These are phyloP conservation scores for Pteruthius melanotis DNA, from an alignment of 2,113 vertebrate genomes.

Conservation along the genomic window DNA sequence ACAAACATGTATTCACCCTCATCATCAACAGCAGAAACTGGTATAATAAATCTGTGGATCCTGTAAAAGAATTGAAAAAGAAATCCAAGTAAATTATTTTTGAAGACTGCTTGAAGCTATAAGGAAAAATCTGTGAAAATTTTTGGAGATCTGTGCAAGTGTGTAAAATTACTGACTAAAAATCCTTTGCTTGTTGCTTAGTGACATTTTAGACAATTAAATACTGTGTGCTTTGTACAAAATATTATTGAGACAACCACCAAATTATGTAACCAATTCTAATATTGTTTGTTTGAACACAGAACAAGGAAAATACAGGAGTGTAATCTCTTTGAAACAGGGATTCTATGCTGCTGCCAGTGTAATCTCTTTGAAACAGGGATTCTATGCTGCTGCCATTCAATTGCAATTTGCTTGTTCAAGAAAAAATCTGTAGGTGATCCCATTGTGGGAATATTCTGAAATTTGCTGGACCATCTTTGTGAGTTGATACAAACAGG, in stretches of 20 bases:
- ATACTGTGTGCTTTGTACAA: not conserved
- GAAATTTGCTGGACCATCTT: not conserved
- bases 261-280: not conserved
- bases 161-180: not conserved
- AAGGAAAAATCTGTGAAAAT: not conserved
- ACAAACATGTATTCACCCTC: slow-evolving; percentile 93
- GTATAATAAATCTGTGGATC: slow-evolving; percentile 87
- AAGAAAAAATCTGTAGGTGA: not conserved
- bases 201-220: not conserved
- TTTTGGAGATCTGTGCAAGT: not conserved
- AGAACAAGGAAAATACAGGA: not conserved
- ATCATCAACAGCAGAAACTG: slow-evolving; percentile 80
- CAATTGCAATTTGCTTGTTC: not conserved
- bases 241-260: not conserved
- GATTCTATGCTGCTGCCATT: not conserved
- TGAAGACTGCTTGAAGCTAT: not conserved
- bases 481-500: not conserved
- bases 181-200: not conserved
- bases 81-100: not conserved
- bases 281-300: not conserved
- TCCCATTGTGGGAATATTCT: not conserved
- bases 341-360: not conserved
- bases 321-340: not conserved
- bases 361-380: not conserved
- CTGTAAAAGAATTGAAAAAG: slow-evolving; percentile 62